Base-by-base conservation (phyloP, 64 coral and sea anemone genomes). In the Pachyseris speciosa region DNA sequence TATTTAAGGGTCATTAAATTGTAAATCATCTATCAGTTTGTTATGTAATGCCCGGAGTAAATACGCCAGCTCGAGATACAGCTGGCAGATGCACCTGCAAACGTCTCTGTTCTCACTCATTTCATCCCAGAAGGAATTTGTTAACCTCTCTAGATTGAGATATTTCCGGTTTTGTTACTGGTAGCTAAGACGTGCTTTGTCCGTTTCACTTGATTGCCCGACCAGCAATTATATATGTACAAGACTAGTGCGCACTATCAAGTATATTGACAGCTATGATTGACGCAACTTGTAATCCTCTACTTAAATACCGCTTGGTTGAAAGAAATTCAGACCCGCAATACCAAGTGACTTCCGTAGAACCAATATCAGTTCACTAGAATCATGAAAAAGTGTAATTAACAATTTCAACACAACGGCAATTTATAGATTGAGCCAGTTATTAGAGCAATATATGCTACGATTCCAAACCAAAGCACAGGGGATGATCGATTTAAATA, bases 271-370 rank as follows among this genome's bases (percentile, higher is more conserved):
- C 52, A 22, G 50, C 31, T 28, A 16, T 25, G 37, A 38, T 81
- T 61, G 31, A n/a, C 20, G 22, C 77, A 61, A 13, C 36, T 61
- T 81, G 27, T 81, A 80, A 81, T 61, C 77, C 53, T 38, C 77
- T 81, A 16, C 27, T 11, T 25, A 61, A 81, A 61, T 52, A 34
- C 67, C 7, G 19, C 77, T 61, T 38, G 4, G 31, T 22, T n/a
- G 31, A 24, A 61, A 61, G n/a, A 40, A 38, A 81, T 39, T 40
- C 31, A 38, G 32, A 25, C 15, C 33, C 32, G 22, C 51, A 61
- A 81, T 81, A 81, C 77, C 16, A 24, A 22, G 67, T n/a, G n/a
- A 34, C 29, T 37, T 30, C 13, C 26, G 59, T 29, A 17, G 50
- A 40, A 40, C 51, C 51, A 22, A 81, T 58, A 81, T 81, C 77